Evolutionary conservation across 2,888 invertebrate genomes (phyloP), one percentile per base, ranked within the genome.

Genomic region (Folsomia manolachei): DNA sequence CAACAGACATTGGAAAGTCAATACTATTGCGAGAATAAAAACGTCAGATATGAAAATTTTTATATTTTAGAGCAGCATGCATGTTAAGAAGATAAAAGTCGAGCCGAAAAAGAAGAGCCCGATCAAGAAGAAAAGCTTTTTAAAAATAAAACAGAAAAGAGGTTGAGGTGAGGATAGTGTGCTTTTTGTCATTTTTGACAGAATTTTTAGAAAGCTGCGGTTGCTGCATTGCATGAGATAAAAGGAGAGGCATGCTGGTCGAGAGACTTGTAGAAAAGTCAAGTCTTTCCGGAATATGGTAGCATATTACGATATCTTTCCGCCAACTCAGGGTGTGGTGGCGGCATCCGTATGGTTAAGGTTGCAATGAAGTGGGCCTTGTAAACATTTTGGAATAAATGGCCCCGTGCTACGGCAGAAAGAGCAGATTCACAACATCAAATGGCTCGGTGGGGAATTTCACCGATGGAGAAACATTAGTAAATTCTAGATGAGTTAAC

Each of bases 401-500:
- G 23, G n/a, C 24, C 24, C 62, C 7, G 25, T 62, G 62, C 26
- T 23, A 9, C 26, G 56, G 63, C 23, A 72, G 64, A 51, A 71
- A 69, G 71, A 71, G 73, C 63, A 75, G 79, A 77, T 75, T 75
- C 73, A 70, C 65, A 71, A 7, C 53, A 66, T 51, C 71, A 77
- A 79, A 79, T 79, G 76, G 72, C 75, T 74, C 79, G 71, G 68
- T 71, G 76, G 79, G 79, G 79, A 79, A 77, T 77, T 61, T 72
- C 65, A 67, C 63, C 72, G 75, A 75, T 79, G 75, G 75, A 73
- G 74, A 73, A 75, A 75, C 77, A 77, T 75, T 77, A 77, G 77
- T 77, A 75, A 77, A 77, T 77, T 77, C 73, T 75, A 70, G 75
- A 77, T 77, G 77, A 77, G 75, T 75, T 60, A 71, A 69, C 2